phyloP scores from a whole-genome alignment of 2,797 vertebrate species.

The Coregonus sp. region DNA sequence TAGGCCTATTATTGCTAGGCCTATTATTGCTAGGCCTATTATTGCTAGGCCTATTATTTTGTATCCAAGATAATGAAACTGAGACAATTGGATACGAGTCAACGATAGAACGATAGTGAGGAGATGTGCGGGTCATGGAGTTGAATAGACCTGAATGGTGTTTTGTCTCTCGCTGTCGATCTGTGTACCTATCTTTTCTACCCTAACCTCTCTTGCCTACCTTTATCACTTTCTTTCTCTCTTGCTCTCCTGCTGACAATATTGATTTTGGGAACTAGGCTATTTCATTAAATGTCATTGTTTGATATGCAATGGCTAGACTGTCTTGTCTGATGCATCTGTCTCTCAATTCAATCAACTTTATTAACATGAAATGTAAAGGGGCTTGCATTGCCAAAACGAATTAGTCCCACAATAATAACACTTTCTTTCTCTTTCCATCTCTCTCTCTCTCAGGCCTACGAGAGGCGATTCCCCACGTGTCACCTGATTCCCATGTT shows the following conservation, averaged over 20 bases:
- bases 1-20: no score
- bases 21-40: not conserved
- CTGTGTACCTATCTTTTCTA: not conserved
- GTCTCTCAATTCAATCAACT: not conserved
- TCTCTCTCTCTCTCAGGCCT: slow-evolving; percentile 77
- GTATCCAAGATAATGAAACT: not conserved
- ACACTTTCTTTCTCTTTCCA: not conserved
- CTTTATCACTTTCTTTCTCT: not conserved
- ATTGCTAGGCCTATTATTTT: not conserved
- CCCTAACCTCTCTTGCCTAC: not conserved
- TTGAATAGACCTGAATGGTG: not conserved
- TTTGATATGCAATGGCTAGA: not conserved
- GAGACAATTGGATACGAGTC: not conserved
- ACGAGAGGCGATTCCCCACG: slow-evolving; percentile 93
- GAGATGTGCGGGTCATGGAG: not conserved
- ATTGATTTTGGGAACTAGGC: not conserved
- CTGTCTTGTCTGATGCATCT: not conserved
- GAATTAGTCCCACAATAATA: not conserved
- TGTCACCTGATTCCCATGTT: slow-evolving; percentile 98
- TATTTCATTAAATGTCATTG: not conserved
- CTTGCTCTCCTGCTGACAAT: not conserved
- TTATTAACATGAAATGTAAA: not conserved
- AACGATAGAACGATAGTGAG: not conserved
- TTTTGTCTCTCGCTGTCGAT: not conserved
- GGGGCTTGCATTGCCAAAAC: not conserved